Evolutionary conservation across 1,140 invertebrate genomes (phyloP), one percentile per base, ranked within the genome.

Genomic region (Drosophila kurseongensis): DNA sequence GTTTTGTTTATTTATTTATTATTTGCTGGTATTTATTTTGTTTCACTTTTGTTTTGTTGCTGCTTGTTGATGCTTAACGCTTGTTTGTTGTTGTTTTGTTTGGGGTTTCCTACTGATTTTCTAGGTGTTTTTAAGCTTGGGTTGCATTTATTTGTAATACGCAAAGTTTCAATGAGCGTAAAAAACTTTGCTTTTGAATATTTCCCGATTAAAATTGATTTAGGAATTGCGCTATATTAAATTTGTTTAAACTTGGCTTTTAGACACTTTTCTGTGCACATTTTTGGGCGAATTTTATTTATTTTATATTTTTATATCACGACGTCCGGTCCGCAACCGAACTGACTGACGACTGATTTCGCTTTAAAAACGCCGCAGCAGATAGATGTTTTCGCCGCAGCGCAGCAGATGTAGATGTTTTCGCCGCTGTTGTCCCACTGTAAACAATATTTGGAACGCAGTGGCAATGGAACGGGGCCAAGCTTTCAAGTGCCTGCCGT

Each of bases 91-190:
- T 50, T 29, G 27, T 27, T 50, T 50, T 50, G n/a, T 13, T 51
- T 32, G 27, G n/a, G 27, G 47, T 35, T 48, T 48, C 23, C 45
- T 48, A 32, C 27, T 32, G n/a, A 13, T 32, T 50, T 50, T 50
- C 13, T 50, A 29, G 47, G 48, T 55, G 38, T 18, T 36, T 36
- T 42, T 23, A 9, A 27, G 52, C 27, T 14, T 16, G 10, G 13
- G 14, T 63, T 56, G 27, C 42, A 35, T 35, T 41, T 13, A 13
- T 79, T 75, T 78, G 63, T 67, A 75, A 78, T 80, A 78, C 75
- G 75, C 80, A 75, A 82, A 82, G 51, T 72, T 63, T 58, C 54
- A 79, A 66, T 79, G 78, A 72, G 77, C 48, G 45, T 45, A 66
- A 60, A 32, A 8, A 32, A 32, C 29, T 32, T 32, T 32, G 29